Conservation (phyloP, 2,113 vertebrate genomes). For the Odocoileus virginianus region DNA sequence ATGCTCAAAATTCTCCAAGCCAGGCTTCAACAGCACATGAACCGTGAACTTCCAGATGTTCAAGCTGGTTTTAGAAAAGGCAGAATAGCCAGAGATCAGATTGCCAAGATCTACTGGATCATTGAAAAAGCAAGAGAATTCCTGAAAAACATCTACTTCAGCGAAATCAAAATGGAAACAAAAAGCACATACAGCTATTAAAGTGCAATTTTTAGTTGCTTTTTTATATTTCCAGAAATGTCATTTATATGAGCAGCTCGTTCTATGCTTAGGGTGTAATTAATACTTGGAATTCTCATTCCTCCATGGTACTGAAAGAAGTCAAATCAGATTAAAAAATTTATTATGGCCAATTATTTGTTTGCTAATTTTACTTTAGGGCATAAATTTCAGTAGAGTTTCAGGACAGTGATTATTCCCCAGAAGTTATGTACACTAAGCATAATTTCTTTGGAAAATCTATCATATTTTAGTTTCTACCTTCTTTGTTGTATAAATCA, state of each 20-base stretch:
- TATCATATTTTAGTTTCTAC: not conserved
- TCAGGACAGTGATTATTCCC: not conserved
- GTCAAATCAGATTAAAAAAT: constrained; percentile 22
- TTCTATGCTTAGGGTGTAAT: not conserved
- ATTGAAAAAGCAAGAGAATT: not conserved
- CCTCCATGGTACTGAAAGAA: not conserved
- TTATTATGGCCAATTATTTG: not conserved
- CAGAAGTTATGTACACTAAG: not conserved
- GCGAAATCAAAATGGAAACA: not conserved
- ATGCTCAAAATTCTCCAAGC: not conserved
- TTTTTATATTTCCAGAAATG: not conserved
- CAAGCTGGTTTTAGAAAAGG: not conserved
- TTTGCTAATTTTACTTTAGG: constrained; percentile 28
- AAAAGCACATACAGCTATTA: not conserved
- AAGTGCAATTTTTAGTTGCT: not conserved
- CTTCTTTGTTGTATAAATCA: not conserved
- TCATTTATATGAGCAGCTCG: not conserved
- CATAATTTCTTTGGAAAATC: not conserved
- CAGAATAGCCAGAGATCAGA: not conserved
- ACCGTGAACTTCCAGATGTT: not conserved
- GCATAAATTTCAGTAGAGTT: not conserved
- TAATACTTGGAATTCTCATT: constrained; percentile 33
- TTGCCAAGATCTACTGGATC: not conserved
- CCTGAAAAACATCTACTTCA: not conserved
- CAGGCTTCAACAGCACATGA: not conserved